Percentiles rank a stretch among this genome's conserved stretches.
These are phyloP conservation scores for Vidua chalybeata DNA, from an alignment of 2,113 vertebrate genomes.

Conservation along the genomic window DNA sequence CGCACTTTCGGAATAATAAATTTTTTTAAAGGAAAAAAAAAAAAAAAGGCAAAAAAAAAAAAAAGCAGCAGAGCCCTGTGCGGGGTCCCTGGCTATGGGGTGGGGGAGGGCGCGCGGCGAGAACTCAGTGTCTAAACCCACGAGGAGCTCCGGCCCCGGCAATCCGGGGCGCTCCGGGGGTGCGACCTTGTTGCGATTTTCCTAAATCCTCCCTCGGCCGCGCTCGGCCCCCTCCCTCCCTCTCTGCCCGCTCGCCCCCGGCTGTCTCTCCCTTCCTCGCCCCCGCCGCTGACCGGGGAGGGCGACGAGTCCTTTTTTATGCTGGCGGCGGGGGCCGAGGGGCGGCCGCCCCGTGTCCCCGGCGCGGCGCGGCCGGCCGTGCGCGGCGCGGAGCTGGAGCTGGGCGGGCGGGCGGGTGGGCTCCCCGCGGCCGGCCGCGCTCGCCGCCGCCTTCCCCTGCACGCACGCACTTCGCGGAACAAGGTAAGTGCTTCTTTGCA, in stretches of 20 bases:
- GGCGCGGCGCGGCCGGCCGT: not conserved
- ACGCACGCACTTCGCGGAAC: slow-evolving; percentile 57
- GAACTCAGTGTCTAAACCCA: slow-evolving; percentile 23
- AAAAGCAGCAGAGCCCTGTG: not conserved
- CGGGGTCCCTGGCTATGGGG: not conserved
- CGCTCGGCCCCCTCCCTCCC: not conserved
- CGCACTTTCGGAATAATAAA: slow-evolving; percentile 61
- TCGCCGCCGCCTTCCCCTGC: slow-evolving; percentile 68
- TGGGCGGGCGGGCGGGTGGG: not conserved
- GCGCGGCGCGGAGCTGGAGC: not conserved
- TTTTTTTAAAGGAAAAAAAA: not conserved
- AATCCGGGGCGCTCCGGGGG: slow-evolving; percentile 61
- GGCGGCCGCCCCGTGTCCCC: not conserved
- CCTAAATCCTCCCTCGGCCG: not conserved
- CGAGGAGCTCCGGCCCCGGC: slow-evolving; percentile 48
- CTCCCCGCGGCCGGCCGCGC: slow-evolving; percentile 17
- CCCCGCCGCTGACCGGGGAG: slow-evolving; percentile 21
- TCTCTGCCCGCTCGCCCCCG: not conserved
- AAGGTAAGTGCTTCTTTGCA: slow-evolving; percentile 34
- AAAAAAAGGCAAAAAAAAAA: not conserved
- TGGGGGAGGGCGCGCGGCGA: slow-evolving; percentile 45
- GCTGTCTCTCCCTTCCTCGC: not conserved
- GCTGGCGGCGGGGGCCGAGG: not conserved
- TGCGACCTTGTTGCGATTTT: slow-evolving; percentile 38
- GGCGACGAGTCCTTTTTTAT: slow-evolving; percentile 11